Evolutionary conservation across 2,888 invertebrate genomes (phyloP), one percentile per base, ranked within the genome.

Genomic region (Conistra vaccinii): DNA sequence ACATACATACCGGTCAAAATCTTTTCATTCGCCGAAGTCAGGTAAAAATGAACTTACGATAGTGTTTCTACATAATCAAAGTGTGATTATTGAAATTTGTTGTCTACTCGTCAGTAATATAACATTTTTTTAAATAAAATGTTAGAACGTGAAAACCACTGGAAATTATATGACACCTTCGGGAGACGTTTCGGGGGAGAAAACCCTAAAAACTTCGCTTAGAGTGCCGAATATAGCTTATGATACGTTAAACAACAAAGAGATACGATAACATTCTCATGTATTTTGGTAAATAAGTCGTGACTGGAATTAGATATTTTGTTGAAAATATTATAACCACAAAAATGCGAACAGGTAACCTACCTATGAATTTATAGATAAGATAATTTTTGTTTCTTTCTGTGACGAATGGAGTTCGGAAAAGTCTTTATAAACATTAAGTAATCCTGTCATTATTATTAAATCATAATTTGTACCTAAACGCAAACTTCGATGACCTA

Each of bases 241-340:
- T 48, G 12, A 12, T 12, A 60, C 10, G 39, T 26, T 69, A n/a
- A 69, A 63, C 48, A 62, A 63, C 35, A 4, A 73, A 51, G 48
- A 48, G 26, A 55, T 35, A 55, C 53, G 32, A 55, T 55, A 23
- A 32, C 14, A 23, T 48, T 14, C 20, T 45, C 20, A 45, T 26
- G 20, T 23, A 12, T 23, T 60, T 32, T 60, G 23, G 12, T 60
- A 60, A 23, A 60, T 32, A 10, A 32, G 0, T 32, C 60, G 12
- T 35, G 32, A 35, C 14, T 35, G 6, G 26, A 10, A 62, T 2
- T 1, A 26, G 7, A 35, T n/a, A n/a, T 42, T 42, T 62, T 62
- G 10, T 26, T 4, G 9, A 32, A 48, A 62, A 20, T 20, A 53
- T 35, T 10, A 20, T 17, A 32, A 53, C 1, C 32, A 5, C 0